Evolutionary conservation across 2,888 invertebrate species (phyloP).

Genomic region (Bombylius major): DNA sequence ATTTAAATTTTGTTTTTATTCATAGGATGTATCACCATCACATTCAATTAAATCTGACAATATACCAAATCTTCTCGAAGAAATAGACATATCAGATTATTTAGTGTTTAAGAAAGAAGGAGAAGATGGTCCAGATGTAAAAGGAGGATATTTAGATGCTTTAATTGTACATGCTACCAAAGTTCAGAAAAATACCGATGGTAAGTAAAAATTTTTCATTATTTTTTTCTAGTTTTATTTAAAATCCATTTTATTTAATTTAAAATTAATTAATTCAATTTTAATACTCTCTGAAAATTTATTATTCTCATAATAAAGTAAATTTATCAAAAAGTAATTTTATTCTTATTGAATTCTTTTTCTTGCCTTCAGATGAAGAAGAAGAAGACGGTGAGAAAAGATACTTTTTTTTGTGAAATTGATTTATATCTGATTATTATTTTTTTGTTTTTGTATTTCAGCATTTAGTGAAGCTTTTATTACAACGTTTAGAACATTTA

Average conservation of each 20-base stretch:
- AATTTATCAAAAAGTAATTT: neutral
- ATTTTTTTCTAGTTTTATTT: neutral
- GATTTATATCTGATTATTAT: too few species aligned
- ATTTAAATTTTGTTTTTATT: neutral
- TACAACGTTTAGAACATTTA: conserved; percentile 93
- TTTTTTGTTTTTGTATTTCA: conserved; percentile 12
- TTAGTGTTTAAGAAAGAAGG: conserved; percentile 65
- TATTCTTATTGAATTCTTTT: neutral
- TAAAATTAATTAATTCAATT: too few species aligned
- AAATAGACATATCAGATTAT: conserved; percentile 67
- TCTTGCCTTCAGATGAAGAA: conserved; percentile 33
- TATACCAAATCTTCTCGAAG: conserved; percentile 52
- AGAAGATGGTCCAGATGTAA: conserved; percentile 80
- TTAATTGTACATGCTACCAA: conserved; percentile 93
- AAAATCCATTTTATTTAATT: too few species aligned
- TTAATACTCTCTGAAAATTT: neutral
- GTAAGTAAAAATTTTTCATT: conserved; percentile 18
- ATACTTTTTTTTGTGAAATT: conserved; percentile 18
- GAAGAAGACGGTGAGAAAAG: conserved; percentile 29
- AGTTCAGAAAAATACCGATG: conserved; percentile 57
- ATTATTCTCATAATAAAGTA: neutral
- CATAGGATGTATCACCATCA: conserved; percentile 17
- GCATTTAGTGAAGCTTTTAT: conserved; percentile 78
- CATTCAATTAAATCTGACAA: conserved; percentile 19
- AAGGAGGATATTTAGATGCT: conserved; percentile 89